Evolutionary conservation across 64 coral and sea anemone genomes (phyloP).

Genomic region (Stichodactyla mertensii): DNA sequence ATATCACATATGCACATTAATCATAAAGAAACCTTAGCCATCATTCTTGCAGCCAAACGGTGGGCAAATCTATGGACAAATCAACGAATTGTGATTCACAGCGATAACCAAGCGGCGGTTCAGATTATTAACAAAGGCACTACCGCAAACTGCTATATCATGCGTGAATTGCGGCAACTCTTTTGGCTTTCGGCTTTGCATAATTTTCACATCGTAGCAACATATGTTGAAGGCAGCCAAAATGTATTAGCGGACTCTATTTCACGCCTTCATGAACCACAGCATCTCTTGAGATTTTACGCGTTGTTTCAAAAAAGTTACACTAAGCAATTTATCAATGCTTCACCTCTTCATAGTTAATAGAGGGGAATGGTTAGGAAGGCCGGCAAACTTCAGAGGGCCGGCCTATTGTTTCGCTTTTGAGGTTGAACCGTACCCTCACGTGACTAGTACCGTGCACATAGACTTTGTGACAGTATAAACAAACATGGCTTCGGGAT

Average conservation of each 20-base stretch:
- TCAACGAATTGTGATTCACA: slow-evolving; percentile 34
- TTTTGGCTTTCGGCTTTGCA: slow-evolving; percentile 43
- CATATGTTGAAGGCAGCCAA: not conserved
- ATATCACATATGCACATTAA: slow-evolving; percentile 25
- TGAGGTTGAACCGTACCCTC: too few species aligned
- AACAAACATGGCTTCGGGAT: too few species aligned
- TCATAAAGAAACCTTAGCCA: slow-evolving; percentile 21
- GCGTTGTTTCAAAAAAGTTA: not conserved
- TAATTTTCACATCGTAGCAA: slow-evolving; percentile 32
- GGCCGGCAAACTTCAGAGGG: too few species aligned
- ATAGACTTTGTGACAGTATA: too few species aligned
- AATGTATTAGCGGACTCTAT: not conserved
- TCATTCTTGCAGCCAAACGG: slow-evolving; percentile 18
- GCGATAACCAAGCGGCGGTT: slow-evolving; percentile 31
- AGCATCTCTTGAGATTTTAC: not conserved
- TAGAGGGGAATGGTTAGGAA: too few species aligned
- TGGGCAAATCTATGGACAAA: slow-evolving; percentile 22
- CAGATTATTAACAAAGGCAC: slow-evolving; percentile 60
- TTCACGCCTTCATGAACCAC: not conserved
- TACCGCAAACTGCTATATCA: not conserved
- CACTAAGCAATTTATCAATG: not conserved
- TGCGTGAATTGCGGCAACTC: slow-evolving; percentile 24
- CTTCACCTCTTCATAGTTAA: too few species aligned
- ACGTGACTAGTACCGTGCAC: too few species aligned
- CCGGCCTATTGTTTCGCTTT: too few species aligned